These are phyloP conservation scores for Zophobas atratus DNA, from an alignment of 1,140 invertebrate species.

Conservation along the genomic window DNA sequence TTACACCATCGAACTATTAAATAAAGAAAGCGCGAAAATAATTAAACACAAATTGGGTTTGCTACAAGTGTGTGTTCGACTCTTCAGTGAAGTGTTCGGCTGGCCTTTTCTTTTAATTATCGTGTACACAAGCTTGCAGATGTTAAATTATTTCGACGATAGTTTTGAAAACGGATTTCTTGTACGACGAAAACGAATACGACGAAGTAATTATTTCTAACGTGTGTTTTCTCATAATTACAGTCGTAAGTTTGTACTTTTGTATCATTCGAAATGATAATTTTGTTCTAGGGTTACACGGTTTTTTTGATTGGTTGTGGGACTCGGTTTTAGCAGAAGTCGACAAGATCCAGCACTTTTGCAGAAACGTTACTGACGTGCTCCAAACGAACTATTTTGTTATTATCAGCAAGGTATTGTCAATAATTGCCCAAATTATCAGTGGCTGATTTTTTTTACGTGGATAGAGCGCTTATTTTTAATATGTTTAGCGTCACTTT, in stretches of 20 bases:
- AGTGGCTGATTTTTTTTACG: background rate
- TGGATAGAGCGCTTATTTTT: background rate
- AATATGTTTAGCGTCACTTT: background rate
- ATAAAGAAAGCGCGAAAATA: background rate
- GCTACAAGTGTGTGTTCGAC: background rate
- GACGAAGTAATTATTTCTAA: conserved; percentile 24
- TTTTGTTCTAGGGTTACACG: conserved; percentile 14
- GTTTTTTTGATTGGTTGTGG: conserved; percentile 5
- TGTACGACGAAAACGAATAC: conserved; percentile 36
- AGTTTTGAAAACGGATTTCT: conserved; percentile 22
- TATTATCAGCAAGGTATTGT: background rate
- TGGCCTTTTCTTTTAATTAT: conserved; percentile 21
- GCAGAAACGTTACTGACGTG: background rate
- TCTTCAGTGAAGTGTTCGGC: conserved; percentile 10
- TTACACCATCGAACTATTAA: background rate
- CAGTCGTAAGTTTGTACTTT: conserved; percentile 2
- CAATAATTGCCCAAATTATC: conserved; percentile 3
- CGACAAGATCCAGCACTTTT: background rate
- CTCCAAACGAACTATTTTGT: background rate
- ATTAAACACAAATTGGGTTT: conserved; percentile 1
- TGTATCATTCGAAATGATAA: background rate
- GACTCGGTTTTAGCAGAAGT: conserved; percentile 6
- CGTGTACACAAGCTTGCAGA: conserved; percentile 11
- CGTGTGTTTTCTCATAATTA: conserved; percentile 8
- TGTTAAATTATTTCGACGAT: conserved; percentile 13